Conservation (phyloP, 2,797 vertebrate species). For the Channallabes apus region DNA sequence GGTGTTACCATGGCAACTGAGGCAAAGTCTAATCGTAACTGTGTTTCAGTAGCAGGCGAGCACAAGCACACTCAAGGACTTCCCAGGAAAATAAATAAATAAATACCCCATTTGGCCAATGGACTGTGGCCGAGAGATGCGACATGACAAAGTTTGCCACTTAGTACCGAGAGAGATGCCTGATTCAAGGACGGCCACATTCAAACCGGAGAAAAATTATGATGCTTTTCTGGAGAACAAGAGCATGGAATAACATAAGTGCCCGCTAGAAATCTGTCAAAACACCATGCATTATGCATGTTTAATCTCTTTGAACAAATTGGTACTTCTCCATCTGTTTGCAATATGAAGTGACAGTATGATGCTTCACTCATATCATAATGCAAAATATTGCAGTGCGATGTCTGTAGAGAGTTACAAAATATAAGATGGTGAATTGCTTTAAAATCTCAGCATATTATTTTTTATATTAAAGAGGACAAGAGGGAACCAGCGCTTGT, state of each 20-base stretch:
- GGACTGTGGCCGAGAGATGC: constrained; percentile 63
- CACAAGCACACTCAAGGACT: constrained; percentile 64
- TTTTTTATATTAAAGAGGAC: background rate
- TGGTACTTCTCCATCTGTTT: constrained; percentile 28
- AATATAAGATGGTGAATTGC: no score
- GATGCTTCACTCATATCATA: constrained; percentile 11
- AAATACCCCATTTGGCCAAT: constrained; percentile 66
- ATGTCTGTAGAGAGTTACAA: background rate
- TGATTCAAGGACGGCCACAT: constrained; percentile 42
- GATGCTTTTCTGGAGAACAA: constrained; percentile 5
- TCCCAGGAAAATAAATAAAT: constrained; percentile 23
- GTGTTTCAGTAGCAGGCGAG: constrained; percentile 61
- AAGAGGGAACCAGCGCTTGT: background rate
- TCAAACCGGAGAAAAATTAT: constrained; percentile 18
- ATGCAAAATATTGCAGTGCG: background rate
- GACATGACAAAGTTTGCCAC: constrained; percentile 60
- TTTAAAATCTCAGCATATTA: background rate
- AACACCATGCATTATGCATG: constrained; percentile 29
- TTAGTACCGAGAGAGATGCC: constrained; percentile 51
- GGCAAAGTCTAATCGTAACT: constrained; percentile 66
- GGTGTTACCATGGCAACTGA: constrained; percentile 68
- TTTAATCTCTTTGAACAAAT: constrained; percentile 40
- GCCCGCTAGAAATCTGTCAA: constrained; percentile 14
- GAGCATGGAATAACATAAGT: constrained; percentile 17
- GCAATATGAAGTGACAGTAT: background rate